These are phyloP conservation scores for Corythaeola cristata DNA, from an alignment of 2,113 vertebrate species.

Conservation along the genomic window DNA sequence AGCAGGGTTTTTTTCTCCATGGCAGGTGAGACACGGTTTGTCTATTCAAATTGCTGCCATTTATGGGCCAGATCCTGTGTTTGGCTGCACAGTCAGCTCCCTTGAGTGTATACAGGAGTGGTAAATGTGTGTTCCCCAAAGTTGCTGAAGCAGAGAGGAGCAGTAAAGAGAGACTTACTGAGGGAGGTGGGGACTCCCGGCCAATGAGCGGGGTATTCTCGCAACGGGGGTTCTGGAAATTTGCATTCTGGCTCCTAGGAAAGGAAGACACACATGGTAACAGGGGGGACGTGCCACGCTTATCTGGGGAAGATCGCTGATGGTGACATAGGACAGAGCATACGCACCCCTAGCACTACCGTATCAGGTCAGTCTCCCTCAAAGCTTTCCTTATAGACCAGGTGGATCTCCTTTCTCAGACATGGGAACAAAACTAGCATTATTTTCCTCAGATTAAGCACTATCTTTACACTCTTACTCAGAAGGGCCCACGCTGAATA, in stretches of 20 bases:
- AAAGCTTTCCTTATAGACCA: background rate
- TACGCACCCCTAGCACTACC: background rate
- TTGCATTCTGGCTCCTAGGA: constrained; percentile 95
- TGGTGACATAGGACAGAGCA: background rate
- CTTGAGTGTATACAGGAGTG: background rate
- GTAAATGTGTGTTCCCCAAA: background rate
- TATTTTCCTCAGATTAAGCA: background rate
- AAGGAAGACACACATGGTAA: constrained; percentile 58
- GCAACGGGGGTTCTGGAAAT: constrained; percentile 97
- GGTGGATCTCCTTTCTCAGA: background rate
- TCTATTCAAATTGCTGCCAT: background rate
- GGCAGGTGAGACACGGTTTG: background rate
- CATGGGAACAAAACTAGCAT: background rate
- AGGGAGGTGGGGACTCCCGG: constrained; percentile 96
- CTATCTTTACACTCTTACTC: constrained; percentile 25
- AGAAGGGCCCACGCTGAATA: constrained; percentile 32
- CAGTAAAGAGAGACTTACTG: constrained; percentile 85
- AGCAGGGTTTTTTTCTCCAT: background rate
- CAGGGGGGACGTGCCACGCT: background rate
- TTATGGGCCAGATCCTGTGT: constrained; percentile 34
- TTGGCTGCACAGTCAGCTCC: constrained; percentile 3
- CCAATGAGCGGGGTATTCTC: constrained; percentile 99
- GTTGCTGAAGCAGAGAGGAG: constrained; percentile 62
- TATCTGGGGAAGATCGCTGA: background rate
- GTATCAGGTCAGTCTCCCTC: background rate